phyloP scores from a whole-genome alignment of 1,140 invertebrate genomes.

The Scaptomyza montana region DNA sequence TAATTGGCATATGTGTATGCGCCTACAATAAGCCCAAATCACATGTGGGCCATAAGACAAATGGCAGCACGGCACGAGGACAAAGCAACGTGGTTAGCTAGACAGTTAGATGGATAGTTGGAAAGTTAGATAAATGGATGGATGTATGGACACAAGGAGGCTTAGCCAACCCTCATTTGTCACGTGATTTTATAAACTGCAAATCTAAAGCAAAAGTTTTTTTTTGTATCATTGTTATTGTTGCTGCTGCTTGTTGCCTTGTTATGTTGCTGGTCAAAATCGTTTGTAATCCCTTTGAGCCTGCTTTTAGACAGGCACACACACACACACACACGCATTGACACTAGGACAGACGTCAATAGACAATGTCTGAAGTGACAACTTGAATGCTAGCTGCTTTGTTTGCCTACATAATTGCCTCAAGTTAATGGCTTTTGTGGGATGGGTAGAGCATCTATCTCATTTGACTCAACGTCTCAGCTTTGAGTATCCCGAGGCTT shows the following conservation, averaged over 20 bases:
- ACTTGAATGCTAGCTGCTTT: slow-evolving; percentile 65
- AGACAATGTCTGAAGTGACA: slow-evolving; percentile 52
- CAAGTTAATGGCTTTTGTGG: slow-evolving; percentile 48
- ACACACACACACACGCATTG: slow-evolving; percentile 24
- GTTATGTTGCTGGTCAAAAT: slow-evolving; percentile 81
- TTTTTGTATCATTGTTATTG: slow-evolving; percentile 36
- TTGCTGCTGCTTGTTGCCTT: slow-evolving; percentile 44
- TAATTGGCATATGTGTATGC: slow-evolving; percentile 58
- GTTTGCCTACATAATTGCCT: slow-evolving; percentile 79
- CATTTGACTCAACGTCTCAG: slow-evolving; percentile 53
- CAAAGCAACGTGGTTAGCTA: slow-evolving; percentile 21
- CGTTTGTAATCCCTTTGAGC: slow-evolving; percentile 77
- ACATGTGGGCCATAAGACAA: slow-evolving; percentile 59
- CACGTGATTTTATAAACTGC: slow-evolving; percentile 78
- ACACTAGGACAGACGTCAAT: slow-evolving; percentile 49
- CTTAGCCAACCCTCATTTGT: slow-evolving; percentile 78
- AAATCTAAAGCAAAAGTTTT: slow-evolving; percentile 43
- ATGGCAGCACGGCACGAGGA: slow-evolving; percentile 43
- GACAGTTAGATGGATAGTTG: slow-evolving; percentile 17
- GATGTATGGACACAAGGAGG: slow-evolving; percentile 45
- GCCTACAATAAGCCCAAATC: slow-evolving; percentile 38
- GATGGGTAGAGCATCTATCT: slow-evolving; percentile 8
- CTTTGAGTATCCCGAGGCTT: slow-evolving; percentile 16
- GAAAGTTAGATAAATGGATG: slow-evolving; percentile 25
- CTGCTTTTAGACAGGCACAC: slow-evolving; percentile 17